Evolutionary conservation across 1,140 invertebrate species (phyloP), one percentile per base, ranked within the genome.

Genomic region (Tenebrio molitor): DNA sequence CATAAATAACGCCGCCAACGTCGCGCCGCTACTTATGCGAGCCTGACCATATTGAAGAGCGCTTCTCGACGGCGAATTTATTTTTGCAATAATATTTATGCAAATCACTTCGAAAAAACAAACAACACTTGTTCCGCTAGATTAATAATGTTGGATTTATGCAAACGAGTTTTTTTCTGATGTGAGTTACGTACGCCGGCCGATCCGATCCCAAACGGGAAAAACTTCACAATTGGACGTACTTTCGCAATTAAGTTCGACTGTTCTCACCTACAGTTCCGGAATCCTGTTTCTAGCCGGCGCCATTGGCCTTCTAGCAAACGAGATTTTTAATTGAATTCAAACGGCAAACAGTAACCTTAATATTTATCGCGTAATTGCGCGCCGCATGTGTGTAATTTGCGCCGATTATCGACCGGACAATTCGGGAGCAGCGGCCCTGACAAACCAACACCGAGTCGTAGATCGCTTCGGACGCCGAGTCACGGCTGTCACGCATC

Each of bases 281-380:
- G 50, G 50, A 58, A 58, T 58, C 50, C 50, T 58, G 50, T 58
- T 50, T 33, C 23, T 58, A 25, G 21, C n/a, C n/a, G n/a, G n/a
- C 23, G 14, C 21, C 29, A 29, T 15, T 58, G 50, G 50, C 50
- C 50, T 58, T 58, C 50, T 58, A 58, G 50, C 12, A 29, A 58
- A 58, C 50, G 50, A 58, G 50, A 58, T 58, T 58, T 58, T 58
- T 58, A 58, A 58, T 58, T 58, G 50, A 58, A 58, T 58, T 58
- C 50, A 58, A 58, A 29, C 19, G 29, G 50, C 50, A 29, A 12
- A 25, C n/a, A 12, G 21, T 58, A 58, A 58, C 50, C 50, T 58
- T 58, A 58, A 58, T 58, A 58, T 58, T 58, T 58, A 58, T 58
- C 21, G 29, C 50, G 29, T 58, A 29, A 58, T 58, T 58, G 50